Conservation (phyloP, 2,113 vertebrate genomes). For the Polypterus bichir region DNA sequence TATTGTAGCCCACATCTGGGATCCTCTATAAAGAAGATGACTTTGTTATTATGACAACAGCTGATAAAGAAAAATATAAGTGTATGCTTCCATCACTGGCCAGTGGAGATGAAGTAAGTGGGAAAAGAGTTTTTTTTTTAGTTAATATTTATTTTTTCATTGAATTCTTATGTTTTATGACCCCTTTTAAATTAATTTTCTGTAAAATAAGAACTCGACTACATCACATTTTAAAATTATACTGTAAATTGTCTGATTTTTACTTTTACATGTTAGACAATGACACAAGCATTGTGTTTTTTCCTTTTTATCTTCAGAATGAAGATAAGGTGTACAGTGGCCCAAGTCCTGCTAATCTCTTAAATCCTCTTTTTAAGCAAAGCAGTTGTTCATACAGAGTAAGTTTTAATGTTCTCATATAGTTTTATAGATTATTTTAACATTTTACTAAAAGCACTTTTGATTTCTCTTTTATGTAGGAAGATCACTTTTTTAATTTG, state of each 20-base stretch:
- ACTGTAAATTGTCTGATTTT: too few species aligned
- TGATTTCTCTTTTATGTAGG: too few species aligned
- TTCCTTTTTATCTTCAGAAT: slow-evolving; percentile 45
- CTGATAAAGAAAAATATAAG: slow-evolving; percentile 91
- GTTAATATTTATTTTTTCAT: too few species aligned
- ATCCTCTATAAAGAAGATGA: slow-evolving; percentile 85
- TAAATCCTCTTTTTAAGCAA: slow-evolving; percentile 89
- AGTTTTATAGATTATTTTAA: not conserved
- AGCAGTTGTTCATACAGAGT: slow-evolving; percentile 97
- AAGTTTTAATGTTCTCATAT: slow-evolving; percentile 24
- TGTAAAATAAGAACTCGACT: too few species aligned
- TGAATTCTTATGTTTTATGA: too few species aligned
- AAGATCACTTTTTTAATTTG: too few species aligned
- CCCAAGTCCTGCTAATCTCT: slow-evolving; percentile 60
- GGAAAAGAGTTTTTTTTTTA: not conserved
- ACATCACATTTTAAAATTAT: too few species aligned
- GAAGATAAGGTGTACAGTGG: slow-evolving; percentile 75
- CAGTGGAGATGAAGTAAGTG: slow-evolving; percentile 64
- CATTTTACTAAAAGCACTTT: too few species aligned
- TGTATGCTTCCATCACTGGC: slow-evolving; percentile 78
- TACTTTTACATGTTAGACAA: too few species aligned
- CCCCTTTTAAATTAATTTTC: too few species aligned
- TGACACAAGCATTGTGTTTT: too few species aligned
- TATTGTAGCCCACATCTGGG: slow-evolving; percentile 67
- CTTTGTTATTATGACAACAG: slow-evolving; percentile 92